A percentile compares a stretch with the other conserved stretches of the same genome.
Conservation (phyloP, 2,888 invertebrate species). For the Meteorus cinctellus region DNA sequence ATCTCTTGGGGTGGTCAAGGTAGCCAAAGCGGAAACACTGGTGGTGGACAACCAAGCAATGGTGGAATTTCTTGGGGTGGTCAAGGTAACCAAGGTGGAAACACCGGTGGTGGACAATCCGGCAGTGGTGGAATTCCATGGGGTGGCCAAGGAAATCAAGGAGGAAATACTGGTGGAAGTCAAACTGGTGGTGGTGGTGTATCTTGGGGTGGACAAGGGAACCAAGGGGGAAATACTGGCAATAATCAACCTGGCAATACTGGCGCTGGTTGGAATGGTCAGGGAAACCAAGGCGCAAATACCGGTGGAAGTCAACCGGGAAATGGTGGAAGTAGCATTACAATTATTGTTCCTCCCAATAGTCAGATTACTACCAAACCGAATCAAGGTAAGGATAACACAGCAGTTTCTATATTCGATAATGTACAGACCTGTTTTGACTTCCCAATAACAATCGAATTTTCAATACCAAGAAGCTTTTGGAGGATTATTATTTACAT, state of each 20-base stretch:
- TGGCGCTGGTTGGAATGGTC: background rate
- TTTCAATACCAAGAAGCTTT: too few species aligned
- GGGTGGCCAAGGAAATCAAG: slow-evolving; percentile 7
- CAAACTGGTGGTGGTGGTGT: background rate
- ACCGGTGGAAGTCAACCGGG: background rate
- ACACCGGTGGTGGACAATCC: background rate
- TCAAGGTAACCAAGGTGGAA: slow-evolving; percentile 15
- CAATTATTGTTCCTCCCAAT: background rate
- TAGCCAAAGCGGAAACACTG: background rate
- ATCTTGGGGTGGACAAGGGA: background rate
- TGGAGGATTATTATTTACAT: too few species aligned
- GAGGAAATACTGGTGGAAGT: background rate
- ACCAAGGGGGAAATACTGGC: background rate
- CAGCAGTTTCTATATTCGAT: too few species aligned
- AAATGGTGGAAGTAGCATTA: background rate
- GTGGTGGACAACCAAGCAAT: background rate
- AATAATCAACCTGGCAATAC: background rate
- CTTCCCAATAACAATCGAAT: too few species aligned
- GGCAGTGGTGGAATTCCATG: background rate
- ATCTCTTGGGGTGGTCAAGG: background rate
- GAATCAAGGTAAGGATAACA: background rate
- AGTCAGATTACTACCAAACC: background rate
- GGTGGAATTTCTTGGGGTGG: slow-evolving; percentile 13
- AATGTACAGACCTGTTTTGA: too few species aligned
- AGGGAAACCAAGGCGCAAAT: background rate